Base-by-base conservation (phyloP, 2,888 invertebrate species). In the Euplexia lucipara region DNA sequence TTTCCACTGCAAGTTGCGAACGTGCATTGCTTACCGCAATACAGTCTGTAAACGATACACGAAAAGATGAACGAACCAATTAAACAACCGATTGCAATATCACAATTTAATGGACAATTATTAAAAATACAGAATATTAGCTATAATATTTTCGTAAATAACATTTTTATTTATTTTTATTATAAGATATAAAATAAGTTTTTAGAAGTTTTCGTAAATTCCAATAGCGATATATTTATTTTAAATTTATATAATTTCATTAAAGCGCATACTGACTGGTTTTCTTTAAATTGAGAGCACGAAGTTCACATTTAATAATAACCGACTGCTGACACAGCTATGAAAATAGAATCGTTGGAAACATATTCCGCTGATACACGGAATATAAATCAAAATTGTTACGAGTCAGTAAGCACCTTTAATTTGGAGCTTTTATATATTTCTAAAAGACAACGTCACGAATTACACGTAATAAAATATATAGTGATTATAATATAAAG, bases 51-150 rank as follows among this genome's bases (percentile, higher is more conserved):
- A 41, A 47, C 37, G 18, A 45, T 34, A 14, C 20, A 57, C 10
- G 30, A 6, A 22, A 8, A 35, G 9, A 42, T 30, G 3, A 8
- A 37, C 22, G 0, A 10, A n/a, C 10, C 70, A 78, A 73, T 75
- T 60, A 86, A 78, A 82, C 83, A 79, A 78, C 70, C 53, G 35
- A 39, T 78, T 70, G 79, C 85, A 88, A 86, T 94, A 94, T 94
- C 93, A 94, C 92, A 93, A 89, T 94, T 93, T 94, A 94, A 91
- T 94, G 92, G 93, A 94, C 94, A 94, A 89, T 86, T 85, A 88
- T 86, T 87, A 81, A 85, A 87, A 83, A 86, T 82, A 86, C 83
- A 83, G 81, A 70, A 83, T 83, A 83, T 72, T 75, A 76, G 67
- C 69, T 82, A 82, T 64, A 73, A 84, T 75, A 83, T 73, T 79